Percentiles rank a stretch among this genome's conserved stretches.
These are phyloP conservation scores for Gadus macrocephalus DNA, from an alignment of 2,113 vertebrate species.

Conservation along the genomic window DNA sequence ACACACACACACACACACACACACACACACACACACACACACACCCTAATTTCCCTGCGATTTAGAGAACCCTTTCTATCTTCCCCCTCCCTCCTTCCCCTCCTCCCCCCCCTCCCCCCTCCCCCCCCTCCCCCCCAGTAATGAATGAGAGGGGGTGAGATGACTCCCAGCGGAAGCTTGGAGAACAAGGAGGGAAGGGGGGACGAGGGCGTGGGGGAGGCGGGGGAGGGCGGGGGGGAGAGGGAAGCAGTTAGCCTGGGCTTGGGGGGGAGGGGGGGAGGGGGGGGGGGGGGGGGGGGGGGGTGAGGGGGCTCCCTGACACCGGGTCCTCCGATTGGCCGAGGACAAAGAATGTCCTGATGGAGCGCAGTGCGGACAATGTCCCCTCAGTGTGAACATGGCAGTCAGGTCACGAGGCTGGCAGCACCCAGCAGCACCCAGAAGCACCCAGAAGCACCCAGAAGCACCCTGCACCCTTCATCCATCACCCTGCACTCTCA, in stretches of 20 bases:
- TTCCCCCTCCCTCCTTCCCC: too few relatives aligned
- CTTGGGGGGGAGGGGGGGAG: background rate
- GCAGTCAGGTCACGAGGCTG: conserved; percentile 38
- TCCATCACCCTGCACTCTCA: too few relatives aligned
- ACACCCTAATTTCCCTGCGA: background rate
- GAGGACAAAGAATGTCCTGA: conserved; percentile 52
- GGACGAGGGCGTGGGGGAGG: background rate
- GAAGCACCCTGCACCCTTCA: too few relatives aligned
- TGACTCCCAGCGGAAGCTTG: conserved; percentile 20
- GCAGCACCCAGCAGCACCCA: background rate
- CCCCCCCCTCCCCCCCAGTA: background rate
- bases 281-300: background rate
- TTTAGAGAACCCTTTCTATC: too few relatives aligned
- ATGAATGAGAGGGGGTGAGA: conserved; percentile 8
- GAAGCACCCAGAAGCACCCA: too few relatives aligned
- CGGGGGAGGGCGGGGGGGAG: background rate
- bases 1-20: conserved; percentile 15
- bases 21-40: background rate
- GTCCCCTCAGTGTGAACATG: conserved; percentile 54
- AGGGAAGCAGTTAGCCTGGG: background rate
- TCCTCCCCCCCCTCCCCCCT: background rate
- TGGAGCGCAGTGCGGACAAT: conserved; percentile 52
- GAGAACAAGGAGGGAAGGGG: conserved; percentile 12
- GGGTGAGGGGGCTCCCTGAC: conserved; percentile 7
- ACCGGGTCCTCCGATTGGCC: conserved; percentile 18